Conservation (phyloP, 2,113 vertebrate genomes). For the Coregonus clupeaformis region DNA sequence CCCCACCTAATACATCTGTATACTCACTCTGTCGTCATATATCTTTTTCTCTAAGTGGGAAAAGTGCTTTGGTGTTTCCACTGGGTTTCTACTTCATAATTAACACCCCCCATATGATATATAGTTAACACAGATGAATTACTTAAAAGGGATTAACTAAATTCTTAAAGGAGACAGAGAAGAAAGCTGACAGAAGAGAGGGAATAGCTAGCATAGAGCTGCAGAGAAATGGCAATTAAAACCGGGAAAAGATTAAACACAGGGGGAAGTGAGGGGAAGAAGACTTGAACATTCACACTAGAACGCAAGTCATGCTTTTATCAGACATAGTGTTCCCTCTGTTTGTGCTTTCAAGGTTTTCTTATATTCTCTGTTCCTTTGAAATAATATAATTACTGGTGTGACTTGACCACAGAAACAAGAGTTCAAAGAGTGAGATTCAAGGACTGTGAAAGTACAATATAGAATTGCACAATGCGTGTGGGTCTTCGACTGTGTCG, state of each 20-base stretch:
- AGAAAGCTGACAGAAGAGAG: slow-evolving; percentile 21
- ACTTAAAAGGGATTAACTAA: slow-evolving; percentile 38
- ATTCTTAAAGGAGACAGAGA: slow-evolving; percentile 33
- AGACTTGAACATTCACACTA: not conserved
- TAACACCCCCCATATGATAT: slow-evolving; percentile 30
- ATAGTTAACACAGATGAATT: slow-evolving; percentile 48
- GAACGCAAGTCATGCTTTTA: not conserved
- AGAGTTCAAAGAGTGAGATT: slow-evolving; percentile 1
- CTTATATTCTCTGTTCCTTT: not conserved
- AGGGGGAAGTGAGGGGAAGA: not conserved
- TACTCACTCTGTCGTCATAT: slow-evolving; percentile 25
- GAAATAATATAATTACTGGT: not conserved
- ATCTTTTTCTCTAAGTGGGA: slow-evolving; percentile 15
- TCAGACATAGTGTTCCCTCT: not conserved
- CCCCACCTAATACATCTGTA: not conserved
- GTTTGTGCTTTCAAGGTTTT: slow-evolving; percentile 1
- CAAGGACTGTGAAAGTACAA: not conserved
- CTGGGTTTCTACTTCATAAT: slow-evolving; percentile 35
- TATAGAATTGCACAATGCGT: no score
- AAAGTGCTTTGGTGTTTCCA: slow-evolving; percentile 28
- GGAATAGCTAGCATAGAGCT: slow-evolving; percentile 22
- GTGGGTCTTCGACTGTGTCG: no score
- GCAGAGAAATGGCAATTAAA: slow-evolving; percentile 14
- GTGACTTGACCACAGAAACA: not conserved
- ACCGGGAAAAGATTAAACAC: not conserved